phyloP scores from a whole-genome alignment of 2,888 invertebrate species.

The Andrena bicolor region DNA sequence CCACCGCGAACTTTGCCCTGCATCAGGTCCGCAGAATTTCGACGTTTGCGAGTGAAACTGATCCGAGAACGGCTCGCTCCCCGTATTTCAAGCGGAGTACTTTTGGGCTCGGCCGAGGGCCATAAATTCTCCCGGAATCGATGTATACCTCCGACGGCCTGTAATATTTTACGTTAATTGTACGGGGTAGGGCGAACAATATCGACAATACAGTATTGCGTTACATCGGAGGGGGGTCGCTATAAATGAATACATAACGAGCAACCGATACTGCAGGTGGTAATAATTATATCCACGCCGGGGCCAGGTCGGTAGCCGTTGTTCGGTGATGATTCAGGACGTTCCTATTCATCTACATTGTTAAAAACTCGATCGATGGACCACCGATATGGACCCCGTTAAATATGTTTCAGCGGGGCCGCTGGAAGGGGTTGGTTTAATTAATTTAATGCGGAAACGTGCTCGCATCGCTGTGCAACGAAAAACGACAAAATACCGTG shows the following conservation, averaged over 20 bases:
- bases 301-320: slow-evolving; percentile 47
- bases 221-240: slow-evolving; percentile 59
- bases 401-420: slow-evolving; percentile 38
- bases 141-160: slow-evolving; percentile 47
- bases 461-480: slow-evolving; percentile 13
- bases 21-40: slow-evolving; percentile 25
- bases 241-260: slow-evolving; percentile 73
- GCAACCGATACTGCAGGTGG: slow-evolving; percentile 63
- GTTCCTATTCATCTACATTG: slow-evolving; percentile 48
- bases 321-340: slow-evolving; percentile 67
- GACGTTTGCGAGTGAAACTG: slow-evolving; percentile 7
- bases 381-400: slow-evolving; percentile 20
- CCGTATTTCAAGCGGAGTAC: slow-evolving; percentile 51
- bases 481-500: slow-evolving; percentile 37
- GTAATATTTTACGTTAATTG: slow-evolving; percentile 75
- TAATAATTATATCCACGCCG: slow-evolving; percentile 70
- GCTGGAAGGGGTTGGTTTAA: slow-evolving; percentile 52
- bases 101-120: slow-evolving; percentile 19
- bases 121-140: slow-evolving; percentile 68
- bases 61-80: slow-evolving; percentile 6
- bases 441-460: slow-evolving; percentile 53
- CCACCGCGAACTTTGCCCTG: slow-evolving; percentile 26
- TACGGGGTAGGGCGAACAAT: slow-evolving; percentile 66
- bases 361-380: slow-evolving; percentile 63
- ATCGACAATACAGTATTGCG: slow-evolving; percentile 70